Base-by-base conservation (phyloP, 2,797 vertebrate genomes). In the Macropodus opercularis region DNA sequence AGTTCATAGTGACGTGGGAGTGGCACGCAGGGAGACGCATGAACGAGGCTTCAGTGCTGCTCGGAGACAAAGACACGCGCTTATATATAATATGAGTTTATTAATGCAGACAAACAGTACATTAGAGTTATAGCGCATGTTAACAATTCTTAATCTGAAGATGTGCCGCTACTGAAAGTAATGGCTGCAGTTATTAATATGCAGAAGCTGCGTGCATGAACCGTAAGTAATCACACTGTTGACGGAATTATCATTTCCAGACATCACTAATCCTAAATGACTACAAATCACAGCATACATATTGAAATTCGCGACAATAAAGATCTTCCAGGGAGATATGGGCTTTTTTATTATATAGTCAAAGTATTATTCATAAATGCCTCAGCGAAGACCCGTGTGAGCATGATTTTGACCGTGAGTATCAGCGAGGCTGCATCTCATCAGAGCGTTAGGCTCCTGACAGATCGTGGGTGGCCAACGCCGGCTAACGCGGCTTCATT, bases 1-100 rank as follows among this genome's bases (percentile, higher is more conserved):
- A 92, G 86, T 91, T 92, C 91, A 92, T 92, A 62, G 75, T 81
- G 79, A 64, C 86, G 80, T 89, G 90, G 86, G 89, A 80, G 89
- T 87, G 86, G 81, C 82, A 83, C 79, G 27, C 85, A 88, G 88
- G 91, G 84, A 90, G 88, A 90, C 86, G 88, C 91, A 92, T 92
- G 88, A 90, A 92, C 88, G 69, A 81, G 74, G 85, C 81, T 85
- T 88, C 64, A 83, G 54, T 68, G 52, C 72, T 50, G 60, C 68
- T 78, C 86, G 87, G 69, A 48, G 57, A 54, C 38, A 58, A 6
- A 42, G 4, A 39, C n/a, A n/a, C n/a, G n/a, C n/a, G n/a, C n/a
- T n/a, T n/a, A n/a, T n/a, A n/a, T n/a, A n/a, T n/a, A n/a, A n/a
- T n/a, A n/a, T n/a, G n/a, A n/a, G n/a, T n/a, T n/a, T n/a, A n/a